Evolutionary conservation across 1,140 invertebrate species (phyloP).

Genomic region (Triops longicaudatus): DNA sequence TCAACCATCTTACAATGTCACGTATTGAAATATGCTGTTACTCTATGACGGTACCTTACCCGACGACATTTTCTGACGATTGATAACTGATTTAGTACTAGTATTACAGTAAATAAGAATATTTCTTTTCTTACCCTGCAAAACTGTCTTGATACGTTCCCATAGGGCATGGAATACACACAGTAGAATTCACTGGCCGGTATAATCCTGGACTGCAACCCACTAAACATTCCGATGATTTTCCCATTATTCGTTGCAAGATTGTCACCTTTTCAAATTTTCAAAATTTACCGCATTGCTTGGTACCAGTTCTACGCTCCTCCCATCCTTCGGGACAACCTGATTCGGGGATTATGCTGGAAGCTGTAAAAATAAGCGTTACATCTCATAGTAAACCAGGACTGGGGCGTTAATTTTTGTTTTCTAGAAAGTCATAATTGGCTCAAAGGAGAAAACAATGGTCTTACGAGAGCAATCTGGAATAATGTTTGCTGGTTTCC

Average conservation of each 20-base stretch:
- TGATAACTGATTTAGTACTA: no score
- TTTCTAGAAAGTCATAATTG: no score
- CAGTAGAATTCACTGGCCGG: slow-evolving; percentile 25
- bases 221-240: slow-evolving; percentile 2
- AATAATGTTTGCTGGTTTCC: slow-evolving; percentile 23
- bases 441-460: no score
- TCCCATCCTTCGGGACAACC: slow-evolving; percentile 26
- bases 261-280: background rate
- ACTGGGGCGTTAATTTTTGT: no score
- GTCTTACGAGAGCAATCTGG: slow-evolving; percentile 26
- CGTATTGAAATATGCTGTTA: no score
- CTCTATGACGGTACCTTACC: no score
- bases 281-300: slow-evolving; percentile 25
- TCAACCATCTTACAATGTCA: no score
- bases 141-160: slow-evolving; percentile 27
- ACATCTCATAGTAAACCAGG: no score
- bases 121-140: slow-evolving; percentile 19
- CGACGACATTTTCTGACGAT: no score
- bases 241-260: no score
- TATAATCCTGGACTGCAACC: slow-evolving; percentile 26
- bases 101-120: no score
- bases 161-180: slow-evolving; percentile 28
- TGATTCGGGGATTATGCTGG: slow-evolving; percentile 22
- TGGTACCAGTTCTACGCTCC: slow-evolving; percentile 24
- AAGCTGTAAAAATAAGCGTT: slow-evolving; percentile 15